Evolutionary conservation across 2,888 invertebrate genomes (phyloP).

Genomic region (Antitype chi): DNA sequence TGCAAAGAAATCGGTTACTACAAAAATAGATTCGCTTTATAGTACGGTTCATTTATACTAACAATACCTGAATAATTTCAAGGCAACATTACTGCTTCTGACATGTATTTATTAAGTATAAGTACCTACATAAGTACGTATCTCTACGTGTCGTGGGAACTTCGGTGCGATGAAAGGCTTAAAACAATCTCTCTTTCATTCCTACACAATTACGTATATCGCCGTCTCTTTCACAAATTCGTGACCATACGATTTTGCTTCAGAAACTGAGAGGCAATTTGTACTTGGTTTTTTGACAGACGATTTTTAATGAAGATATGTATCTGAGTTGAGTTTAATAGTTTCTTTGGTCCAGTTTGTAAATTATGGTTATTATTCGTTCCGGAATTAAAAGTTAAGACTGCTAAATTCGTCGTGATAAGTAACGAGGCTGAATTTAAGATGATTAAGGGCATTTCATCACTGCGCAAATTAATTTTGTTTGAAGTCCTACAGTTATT

Average conservation of each 20-base stretch:
- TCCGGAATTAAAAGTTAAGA: neutral
- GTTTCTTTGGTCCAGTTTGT: conserved; percentile 30
- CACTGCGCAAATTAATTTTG: too few species aligned
- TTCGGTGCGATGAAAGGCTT: conserved; percentile 70
- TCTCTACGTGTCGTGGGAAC: conserved; percentile 79
- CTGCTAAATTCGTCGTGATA: neutral
- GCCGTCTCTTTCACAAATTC: conserved; percentile 77
- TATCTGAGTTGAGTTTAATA: conserved; percentile 60
- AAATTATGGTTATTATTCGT: conserved; percentile 31
- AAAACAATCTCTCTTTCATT: conserved; percentile 62
- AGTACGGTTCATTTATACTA: neutral
- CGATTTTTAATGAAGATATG: conserved; percentile 74
- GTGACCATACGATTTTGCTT: conserved; percentile 84
- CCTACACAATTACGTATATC: conserved; percentile 34
- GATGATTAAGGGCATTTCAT: neutral
- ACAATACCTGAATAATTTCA: conserved; percentile 23
- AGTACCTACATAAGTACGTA: conserved; percentile 21
- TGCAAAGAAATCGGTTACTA: neutral
- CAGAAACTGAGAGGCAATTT: conserved; percentile 75
- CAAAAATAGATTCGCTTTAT: neutral
- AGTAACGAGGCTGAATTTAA: neutral
- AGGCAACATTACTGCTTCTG: conserved; percentile 29
- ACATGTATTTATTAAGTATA: conserved; percentile 40
- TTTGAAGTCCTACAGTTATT: too few species aligned
- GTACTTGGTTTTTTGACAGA: conserved; percentile 74